Evolutionary conservation across 2,113 vertebrate species (phyloP).

Genomic region (Rhizomys pruinosus): DNA sequence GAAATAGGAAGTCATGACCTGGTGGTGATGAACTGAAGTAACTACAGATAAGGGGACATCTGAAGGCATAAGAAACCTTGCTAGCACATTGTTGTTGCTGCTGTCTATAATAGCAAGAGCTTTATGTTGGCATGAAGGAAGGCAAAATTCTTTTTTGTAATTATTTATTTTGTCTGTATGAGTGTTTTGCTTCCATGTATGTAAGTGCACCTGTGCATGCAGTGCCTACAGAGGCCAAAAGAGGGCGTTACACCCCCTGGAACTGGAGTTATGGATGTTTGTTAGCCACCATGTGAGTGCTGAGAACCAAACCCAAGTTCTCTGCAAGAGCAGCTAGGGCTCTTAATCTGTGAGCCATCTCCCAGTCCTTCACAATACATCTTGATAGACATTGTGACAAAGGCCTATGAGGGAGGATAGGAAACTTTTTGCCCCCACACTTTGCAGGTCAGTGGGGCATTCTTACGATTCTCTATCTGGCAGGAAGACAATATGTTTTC

Average conservation of each 20-base stretch:
- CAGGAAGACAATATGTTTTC: background rate
- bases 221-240: too few species aligned
- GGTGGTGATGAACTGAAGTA: constrained; percentile 55
- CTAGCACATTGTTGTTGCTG: background rate
- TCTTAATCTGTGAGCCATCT: too few species aligned
- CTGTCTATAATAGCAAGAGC: background rate
- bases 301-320: too few species aligned
- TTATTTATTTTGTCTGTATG: too few species aligned
- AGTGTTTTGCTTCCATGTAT: too few species aligned
- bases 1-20: constrained; percentile 71
- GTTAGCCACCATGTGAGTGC: too few species aligned
- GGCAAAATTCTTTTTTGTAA: background rate
- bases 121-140: background rate
- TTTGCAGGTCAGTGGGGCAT: background rate
- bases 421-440: background rate
- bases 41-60: constrained; percentile 37
- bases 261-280: too few species aligned
- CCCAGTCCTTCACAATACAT: background rate
- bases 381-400: background rate
- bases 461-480: background rate
- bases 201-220: too few species aligned
- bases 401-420: background rate
- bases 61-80: background rate
- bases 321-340: too few species aligned
- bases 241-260: too few species aligned